Percentiles rank a stretch among this genome's conserved stretches.
Evolutionary conservation across 2,797 vertebrate genomes (phyloP).

Genomic region (Rhynchotus rufescens): DNA sequence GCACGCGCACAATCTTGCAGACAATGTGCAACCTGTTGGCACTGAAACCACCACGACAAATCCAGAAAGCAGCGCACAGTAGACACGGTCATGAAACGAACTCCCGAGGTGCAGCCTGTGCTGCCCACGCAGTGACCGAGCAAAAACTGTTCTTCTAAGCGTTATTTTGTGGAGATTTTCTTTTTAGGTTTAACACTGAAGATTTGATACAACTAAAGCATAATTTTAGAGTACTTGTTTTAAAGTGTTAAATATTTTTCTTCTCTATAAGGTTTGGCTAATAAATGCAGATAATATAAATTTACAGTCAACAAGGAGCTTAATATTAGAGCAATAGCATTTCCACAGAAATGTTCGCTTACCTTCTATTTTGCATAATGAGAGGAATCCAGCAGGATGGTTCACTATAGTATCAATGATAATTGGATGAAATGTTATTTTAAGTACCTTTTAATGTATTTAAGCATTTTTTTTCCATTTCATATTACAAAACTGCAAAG

Average conservation of each 20-base stretch:
- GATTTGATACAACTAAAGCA: conserved; percentile 61
- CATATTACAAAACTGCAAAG: conserved; percentile 28
- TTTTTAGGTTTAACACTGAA: conserved; percentile 75
- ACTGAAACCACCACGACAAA: conserved; percentile 77
- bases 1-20: conserved; percentile 95
- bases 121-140: neutral
- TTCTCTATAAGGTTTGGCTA: conserved; percentile 10
- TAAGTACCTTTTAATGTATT: neutral
- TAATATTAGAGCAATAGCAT: conserved; percentile 31
- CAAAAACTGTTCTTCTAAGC: conserved; percentile 36
- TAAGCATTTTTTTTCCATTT: neutral
- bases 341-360: conserved; percentile 39
- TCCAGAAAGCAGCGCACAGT: conserved; percentile 71
- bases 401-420: neutral
- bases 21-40: conserved; percentile 88
- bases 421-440: neutral
- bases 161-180: conserved; percentile 18
- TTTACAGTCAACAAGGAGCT: neutral
- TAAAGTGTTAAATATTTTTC: conserved; percentile 45
- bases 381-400: conserved; percentile 19
- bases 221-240: conserved; percentile 63
- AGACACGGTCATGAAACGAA: conserved; percentile 29
- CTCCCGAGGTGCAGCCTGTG: neutral
- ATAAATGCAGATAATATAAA: neutral
- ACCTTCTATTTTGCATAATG: neutral